These are phyloP conservation scores for Miichthys miiuy DNA, from an alignment of 2,797 vertebrate genomes.

Conservation along the genomic window DNA sequence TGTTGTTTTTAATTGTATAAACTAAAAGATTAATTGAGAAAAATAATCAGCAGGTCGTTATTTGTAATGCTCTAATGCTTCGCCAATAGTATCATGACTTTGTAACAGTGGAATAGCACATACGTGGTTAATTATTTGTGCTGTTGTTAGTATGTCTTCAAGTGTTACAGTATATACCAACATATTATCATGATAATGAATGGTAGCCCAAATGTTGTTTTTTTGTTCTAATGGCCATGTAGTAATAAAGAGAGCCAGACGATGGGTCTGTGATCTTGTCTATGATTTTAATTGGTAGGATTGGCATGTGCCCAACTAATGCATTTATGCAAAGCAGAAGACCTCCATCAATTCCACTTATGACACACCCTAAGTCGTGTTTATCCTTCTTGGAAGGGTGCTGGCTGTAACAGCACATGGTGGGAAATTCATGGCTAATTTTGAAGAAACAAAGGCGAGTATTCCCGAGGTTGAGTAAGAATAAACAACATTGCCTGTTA, in stretches of 20 bases:
- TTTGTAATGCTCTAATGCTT: neutral
- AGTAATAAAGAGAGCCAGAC: constrained; percentile 23
- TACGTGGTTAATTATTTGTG: neutral
- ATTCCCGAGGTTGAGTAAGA: neutral
- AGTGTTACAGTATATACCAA: constrained; percentile 14
- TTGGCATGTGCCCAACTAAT: constrained; percentile 52
- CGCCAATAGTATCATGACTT: neutral
- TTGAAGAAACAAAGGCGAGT: neutral
- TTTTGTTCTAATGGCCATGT: constrained; percentile 14
- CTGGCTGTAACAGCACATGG: constrained; percentile 16
- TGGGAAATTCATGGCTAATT: constrained; percentile 22
- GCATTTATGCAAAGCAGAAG: constrained; percentile 56
- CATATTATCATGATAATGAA: constrained; percentile 29
- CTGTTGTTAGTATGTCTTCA: neutral
- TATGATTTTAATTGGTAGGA: constrained; percentile 59
- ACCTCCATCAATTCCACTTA: constrained; percentile 42
- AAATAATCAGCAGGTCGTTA: neutral
- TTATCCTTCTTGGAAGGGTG: constrained; percentile 9
- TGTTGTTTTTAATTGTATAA: neutral
- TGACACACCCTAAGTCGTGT: constrained; percentile 54
- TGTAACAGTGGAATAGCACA: neutral
- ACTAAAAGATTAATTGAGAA: neutral
- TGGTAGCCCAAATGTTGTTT: constrained; percentile 23
- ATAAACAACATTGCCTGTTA: neutral
- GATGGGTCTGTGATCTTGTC: constrained; percentile 49